These are phyloP conservation scores for Calephelis virginiensis DNA, from an alignment of 1,140 invertebrate species.

Conservation along the genomic window DNA sequence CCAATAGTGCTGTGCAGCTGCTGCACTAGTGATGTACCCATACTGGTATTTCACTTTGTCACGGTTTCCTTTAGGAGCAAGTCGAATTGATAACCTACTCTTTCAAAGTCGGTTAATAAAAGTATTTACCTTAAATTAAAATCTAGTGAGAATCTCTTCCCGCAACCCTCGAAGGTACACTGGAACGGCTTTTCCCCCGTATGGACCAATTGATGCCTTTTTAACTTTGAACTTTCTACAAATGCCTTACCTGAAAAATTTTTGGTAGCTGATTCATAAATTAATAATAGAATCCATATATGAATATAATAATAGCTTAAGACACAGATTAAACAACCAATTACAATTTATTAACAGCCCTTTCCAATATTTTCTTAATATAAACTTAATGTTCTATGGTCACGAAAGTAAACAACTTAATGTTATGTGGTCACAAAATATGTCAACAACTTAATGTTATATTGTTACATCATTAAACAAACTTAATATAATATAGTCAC, in stretches of 20 bases:
- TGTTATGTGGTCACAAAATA: too few relatives aligned
- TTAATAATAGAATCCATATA: slow-evolving; percentile 4
- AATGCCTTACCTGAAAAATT: slow-evolving; percentile 89
- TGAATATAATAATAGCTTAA: too few relatives aligned
- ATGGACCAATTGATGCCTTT: slow-evolving; percentile 77
- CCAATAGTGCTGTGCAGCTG: neutral
- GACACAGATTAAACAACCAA: neutral
- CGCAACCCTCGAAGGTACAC: slow-evolving; percentile 99
- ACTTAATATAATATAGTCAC: too few relatives aligned
- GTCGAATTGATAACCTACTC: neutral
- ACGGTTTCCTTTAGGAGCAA: neutral
- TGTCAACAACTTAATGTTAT: too few relatives aligned
- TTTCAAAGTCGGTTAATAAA: neutral
- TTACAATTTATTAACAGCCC: too few relatives aligned
- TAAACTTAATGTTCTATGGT: slow-evolving; percentile 25
- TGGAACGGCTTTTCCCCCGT: slow-evolving; percentile 86
- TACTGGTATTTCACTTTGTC: too few relatives aligned
- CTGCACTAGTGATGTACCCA: too few relatives aligned
- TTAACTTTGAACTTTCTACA: slow-evolving; percentile 98
- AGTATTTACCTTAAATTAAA: slow-evolving; percentile 87
- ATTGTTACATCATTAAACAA: too few relatives aligned
- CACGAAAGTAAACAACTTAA: too few relatives aligned
- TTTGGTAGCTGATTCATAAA: neutral
- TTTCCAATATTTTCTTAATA: neutral
- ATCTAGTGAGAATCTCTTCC: slow-evolving; percentile 97